Evolutionary conservation across 2,113 vertebrate genomes (phyloP), one percentile per base, ranked within the genome.

Genomic region (Origma solitaria): DNA sequence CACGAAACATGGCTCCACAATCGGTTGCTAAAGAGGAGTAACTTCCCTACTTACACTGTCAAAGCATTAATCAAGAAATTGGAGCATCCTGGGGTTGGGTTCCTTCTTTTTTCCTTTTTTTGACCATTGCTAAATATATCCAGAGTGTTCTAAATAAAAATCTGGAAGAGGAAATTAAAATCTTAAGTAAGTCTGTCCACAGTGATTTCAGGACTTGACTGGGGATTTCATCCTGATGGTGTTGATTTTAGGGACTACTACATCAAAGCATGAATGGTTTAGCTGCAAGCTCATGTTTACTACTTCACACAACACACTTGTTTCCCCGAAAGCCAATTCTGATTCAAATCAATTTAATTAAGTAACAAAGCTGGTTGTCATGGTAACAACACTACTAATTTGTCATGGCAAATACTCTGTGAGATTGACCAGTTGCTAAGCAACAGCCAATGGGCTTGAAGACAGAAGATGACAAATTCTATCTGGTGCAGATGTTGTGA

Each of bases 321-420:
- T 94, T 94, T 97, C 97, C 97, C 96, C 91, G 94, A 96, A 94
- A 98, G 98, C 98, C 98, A 98, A 98, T 98, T 98, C 97, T 90
- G 98, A 99, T 98, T 98, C 92, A 98, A 98, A 99, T 98, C 98
- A 98, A 98, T 98, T 99, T 99, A 98, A 99, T 99, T 99, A 99
- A 98, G 98, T 98, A 99, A 99, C 98, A 99, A 98, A 99, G 98
- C 98, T 97, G 98, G 99, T 99, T 98, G 99, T 98, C 99, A 99
- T 99, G 98, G 99, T 98, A 99, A 99, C 99, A 98, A 98, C 96
- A 95, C 96, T 97, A 98, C 98, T 99, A 98, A 99, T 99, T 98
- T 98, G 98, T 99, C 98, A 98, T 98, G 98, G 98, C 98, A 99
- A 99, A 99, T 98, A 98, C 97, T 98, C 97, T 95, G 98, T 97